Percentiles rank a stretch among this genome's conserved stretches.
phyloP scores from a whole-genome alignment of 1,140 invertebrate genomes.

The Pachyrhynchus sulphureomaculatus region DNA sequence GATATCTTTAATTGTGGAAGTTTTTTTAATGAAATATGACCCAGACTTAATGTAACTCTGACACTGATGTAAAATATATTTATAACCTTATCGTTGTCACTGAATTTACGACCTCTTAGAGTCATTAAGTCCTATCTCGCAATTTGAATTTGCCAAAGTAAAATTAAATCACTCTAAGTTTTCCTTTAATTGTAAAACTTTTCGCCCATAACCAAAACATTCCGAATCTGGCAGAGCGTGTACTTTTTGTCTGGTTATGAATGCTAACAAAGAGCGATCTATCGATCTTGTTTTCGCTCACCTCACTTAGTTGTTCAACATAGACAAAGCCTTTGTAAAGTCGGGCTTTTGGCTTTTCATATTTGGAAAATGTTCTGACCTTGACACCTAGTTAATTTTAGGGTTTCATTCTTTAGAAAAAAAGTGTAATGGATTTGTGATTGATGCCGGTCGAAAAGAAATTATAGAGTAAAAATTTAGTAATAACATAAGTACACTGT shows the following conservation, averaged over 20 bases:
- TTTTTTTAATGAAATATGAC: too few relatives aligned
- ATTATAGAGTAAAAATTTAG: too few relatives aligned
- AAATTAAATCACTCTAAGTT: background rate
- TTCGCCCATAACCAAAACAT: constrained; percentile 2
- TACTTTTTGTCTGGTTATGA: constrained; percentile 8
- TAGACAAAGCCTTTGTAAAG: constrained; percentile 18
- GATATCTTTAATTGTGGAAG: too few relatives aligned
- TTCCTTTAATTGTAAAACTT: constrained; percentile 11
- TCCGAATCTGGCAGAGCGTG: constrained; percentile 9
- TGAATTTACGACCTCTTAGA: too few relatives aligned
- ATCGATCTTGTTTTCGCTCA: constrained; percentile 7
- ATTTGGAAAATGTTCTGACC: constrained; percentile 1
- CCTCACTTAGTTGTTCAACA: constrained; percentile 8
- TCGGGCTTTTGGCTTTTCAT: constrained; percentile 12
- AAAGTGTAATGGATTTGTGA: too few relatives aligned
- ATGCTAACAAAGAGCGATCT: constrained; percentile 8
- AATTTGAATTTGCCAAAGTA: background rate
- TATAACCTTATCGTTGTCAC: too few relatives aligned
- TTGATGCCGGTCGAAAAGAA: too few relatives aligned
- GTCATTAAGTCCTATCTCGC: too few relatives aligned
- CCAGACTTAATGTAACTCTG: too few relatives aligned
- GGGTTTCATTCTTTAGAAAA: background rate
- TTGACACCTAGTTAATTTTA: background rate
- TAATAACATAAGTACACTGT: too few relatives aligned
- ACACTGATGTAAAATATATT: too few relatives aligned